phyloP scores from a whole-genome alignment of 1,140 invertebrate genomes.

The Teleogryllus occipitalis region DNA sequence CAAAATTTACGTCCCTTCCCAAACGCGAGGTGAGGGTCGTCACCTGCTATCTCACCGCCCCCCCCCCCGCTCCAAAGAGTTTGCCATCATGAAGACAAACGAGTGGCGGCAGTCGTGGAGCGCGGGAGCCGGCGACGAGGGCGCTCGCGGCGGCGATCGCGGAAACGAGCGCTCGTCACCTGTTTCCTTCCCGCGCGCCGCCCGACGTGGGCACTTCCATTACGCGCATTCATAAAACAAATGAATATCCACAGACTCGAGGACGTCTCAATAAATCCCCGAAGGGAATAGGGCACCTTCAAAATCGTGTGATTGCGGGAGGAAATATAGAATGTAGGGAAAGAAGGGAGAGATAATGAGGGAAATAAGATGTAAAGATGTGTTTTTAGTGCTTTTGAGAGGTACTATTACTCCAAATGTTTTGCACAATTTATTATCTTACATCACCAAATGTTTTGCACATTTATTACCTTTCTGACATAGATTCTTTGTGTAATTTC shows the following conservation, averaged over 20 bases:
- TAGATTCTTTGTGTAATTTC: too few relatives aligned
- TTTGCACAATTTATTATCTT: too few relatives aligned
- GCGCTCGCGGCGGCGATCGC: neutral
- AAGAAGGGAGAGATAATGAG: neutral
- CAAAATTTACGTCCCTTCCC: neutral
- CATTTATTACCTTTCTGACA: too few relatives aligned
- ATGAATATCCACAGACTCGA: neutral
- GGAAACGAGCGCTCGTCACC: neutral
- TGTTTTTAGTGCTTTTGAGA: too few relatives aligned
- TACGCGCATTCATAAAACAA: constrained; percentile 1
- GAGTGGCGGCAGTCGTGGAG: too few relatives aligned
- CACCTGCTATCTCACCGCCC: too few relatives aligned
- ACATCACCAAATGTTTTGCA: too few relatives aligned
- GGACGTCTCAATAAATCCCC: neutral
- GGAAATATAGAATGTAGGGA: neutral
- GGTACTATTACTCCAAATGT: too few relatives aligned
- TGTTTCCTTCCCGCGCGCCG: neutral
- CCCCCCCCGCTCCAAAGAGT: too few relatives aligned
- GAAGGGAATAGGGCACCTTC: neutral
- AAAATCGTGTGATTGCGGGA: neutral
- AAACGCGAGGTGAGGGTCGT: too few relatives aligned
- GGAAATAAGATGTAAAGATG: neutral
- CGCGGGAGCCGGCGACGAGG: neutral
- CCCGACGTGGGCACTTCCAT: neutral
- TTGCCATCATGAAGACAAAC: too few relatives aligned